Percentiles rank a stretch among this genome's conserved stretches.
Evolutionary conservation across 2,797 vertebrate species (phyloP).

Genomic region (Heliangelus exortis): DNA sequence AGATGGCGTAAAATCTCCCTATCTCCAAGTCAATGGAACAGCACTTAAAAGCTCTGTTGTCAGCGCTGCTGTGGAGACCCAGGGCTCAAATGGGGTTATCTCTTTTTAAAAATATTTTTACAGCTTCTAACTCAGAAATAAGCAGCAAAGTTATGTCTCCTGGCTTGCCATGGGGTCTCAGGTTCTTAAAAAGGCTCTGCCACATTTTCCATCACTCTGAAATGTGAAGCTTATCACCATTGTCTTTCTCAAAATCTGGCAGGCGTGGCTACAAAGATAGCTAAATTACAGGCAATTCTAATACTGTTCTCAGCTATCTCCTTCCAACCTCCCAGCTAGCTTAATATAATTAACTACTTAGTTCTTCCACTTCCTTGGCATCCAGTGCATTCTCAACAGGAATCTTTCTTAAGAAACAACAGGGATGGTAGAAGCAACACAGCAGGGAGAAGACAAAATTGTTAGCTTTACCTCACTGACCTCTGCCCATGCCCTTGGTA

Average conservation of each 20-base stretch:
- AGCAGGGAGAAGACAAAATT: background rate
- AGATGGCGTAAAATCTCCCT: background rate
- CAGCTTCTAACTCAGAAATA: background rate
- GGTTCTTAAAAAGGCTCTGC: background rate
- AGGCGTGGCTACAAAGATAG: background rate
- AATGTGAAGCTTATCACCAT: background rate
- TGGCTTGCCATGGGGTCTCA: background rate
- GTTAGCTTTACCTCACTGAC: background rate
- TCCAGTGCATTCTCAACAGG: background rate
- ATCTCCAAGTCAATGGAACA: background rate
- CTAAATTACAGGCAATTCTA: background rate
- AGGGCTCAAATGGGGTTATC: background rate
- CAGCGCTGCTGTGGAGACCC: background rate
- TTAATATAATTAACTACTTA: background rate
- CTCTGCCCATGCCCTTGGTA: background rate
- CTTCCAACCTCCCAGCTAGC: background rate
- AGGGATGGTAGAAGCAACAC: background rate
- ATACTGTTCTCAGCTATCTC: background rate
- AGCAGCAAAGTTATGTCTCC: background rate
- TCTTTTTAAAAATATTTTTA: background rate
- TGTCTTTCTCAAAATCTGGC: background rate
- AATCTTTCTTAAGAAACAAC: background rate
- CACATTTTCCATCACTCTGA: background rate
- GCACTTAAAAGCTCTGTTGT: background rate
- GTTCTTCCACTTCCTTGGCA: background rate